A percentile compares a stretch with the other conserved stretches of the same genome.
Conservation (phyloP, 2,888 invertebrate species). For the Lampropteryx suffumata region DNA sequence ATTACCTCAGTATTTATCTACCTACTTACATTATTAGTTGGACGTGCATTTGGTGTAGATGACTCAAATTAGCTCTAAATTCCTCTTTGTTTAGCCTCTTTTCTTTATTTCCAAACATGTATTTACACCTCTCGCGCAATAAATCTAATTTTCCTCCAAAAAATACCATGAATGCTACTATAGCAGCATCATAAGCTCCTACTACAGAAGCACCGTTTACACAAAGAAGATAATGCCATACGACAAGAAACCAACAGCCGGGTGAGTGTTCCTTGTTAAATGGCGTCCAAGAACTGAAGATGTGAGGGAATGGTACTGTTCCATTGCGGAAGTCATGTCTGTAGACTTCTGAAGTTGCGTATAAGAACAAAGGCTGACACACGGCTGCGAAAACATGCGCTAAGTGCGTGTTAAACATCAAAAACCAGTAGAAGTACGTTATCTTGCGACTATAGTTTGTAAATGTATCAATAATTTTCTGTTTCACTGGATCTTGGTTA, state of each 20-base stretch:
- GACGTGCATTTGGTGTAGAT: constrained; percentile 56
- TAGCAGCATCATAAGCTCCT: constrained; percentile 59
- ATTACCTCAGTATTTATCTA: no score
- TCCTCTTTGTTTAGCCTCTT: constrained; percentile 40
- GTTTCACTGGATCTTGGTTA: constrained; percentile 40
- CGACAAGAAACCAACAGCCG: constrained; percentile 61
- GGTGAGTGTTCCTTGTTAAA: constrained; percentile 63
- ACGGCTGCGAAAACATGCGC: constrained; percentile 43
- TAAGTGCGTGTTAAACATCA: constrained; percentile 54
- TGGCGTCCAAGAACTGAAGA: constrained; percentile 72
- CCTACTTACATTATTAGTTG: constrained; percentile 60
- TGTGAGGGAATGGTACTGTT: constrained; percentile 62
- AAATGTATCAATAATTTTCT: constrained; percentile 52
- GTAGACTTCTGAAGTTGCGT: constrained; percentile 45
- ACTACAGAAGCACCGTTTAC: constrained; percentile 57
- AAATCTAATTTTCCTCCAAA: constrained; percentile 68
- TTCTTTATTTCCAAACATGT: constrained; percentile 49
- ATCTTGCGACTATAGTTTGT: constrained; percentile 62
- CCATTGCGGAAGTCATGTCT: constrained; percentile 59
- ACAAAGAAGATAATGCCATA: constrained; percentile 54
- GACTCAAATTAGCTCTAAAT: constrained; percentile 39
- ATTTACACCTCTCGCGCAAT: constrained; percentile 58
- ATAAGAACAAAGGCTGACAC: constrained; percentile 54
- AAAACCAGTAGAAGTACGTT: constrained; percentile 62
- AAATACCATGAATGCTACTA: constrained; percentile 63